These are phyloP conservation scores for Chaetorhynchus papuensis DNA, from an alignment of 2,113 vertebrate species.

Conservation along the genomic window DNA sequence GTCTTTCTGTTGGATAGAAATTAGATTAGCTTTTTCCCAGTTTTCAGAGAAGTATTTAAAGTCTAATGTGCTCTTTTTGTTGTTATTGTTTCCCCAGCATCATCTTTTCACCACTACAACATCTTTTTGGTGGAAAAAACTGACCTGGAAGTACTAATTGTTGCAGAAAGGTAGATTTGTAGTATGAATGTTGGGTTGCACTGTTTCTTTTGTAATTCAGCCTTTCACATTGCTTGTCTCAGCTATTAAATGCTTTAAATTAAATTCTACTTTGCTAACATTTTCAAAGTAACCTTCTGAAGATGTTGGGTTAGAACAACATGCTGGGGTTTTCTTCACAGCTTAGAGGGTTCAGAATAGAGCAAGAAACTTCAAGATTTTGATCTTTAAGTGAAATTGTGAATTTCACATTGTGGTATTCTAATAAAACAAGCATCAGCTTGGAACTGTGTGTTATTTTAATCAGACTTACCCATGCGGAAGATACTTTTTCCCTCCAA, in stretches of 20 bases:
- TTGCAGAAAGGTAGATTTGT: neutral
- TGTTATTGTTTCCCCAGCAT: neutral
- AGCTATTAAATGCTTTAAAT: neutral
- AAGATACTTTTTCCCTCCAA: neutral
- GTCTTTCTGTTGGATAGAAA: neutral
- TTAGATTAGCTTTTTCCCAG: neutral
- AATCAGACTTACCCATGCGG: neutral
- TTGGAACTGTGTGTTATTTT: neutral
- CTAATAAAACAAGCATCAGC: neutral
- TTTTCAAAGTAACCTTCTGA: neutral
- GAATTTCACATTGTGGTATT: neutral
- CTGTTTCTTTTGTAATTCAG: neutral
- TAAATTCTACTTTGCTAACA: neutral
- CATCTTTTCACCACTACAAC: neutral
- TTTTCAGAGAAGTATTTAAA: neutral
- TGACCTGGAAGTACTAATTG: neutral
- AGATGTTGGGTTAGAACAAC: neutral
- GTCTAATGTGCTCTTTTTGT: neutral
- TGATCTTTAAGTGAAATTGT: neutral
- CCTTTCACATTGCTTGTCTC: neutral
- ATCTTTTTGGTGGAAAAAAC: conserved; percentile 13
- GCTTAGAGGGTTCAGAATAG: neutral
- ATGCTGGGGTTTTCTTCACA: neutral
- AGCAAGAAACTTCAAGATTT: neutral
- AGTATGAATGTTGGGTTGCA: neutral